phyloP scores from a whole-genome alignment of 2,888 invertebrate genomes.

The Azorinus chamasolen region DNA sequence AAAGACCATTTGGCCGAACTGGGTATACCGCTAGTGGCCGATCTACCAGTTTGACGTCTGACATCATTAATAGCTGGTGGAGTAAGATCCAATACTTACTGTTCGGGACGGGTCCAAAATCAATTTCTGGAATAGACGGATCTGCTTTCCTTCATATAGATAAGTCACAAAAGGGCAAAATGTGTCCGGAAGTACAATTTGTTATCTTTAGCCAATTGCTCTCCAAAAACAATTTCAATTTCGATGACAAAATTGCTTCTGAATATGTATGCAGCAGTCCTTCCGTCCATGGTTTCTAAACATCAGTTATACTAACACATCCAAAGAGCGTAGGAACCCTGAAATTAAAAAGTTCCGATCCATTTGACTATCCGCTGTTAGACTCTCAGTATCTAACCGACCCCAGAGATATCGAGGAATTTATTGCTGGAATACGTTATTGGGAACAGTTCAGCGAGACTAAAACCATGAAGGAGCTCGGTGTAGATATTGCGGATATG shows the following conservation, averaged over 20 bases:
- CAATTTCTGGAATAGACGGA: conserved; percentile 30
- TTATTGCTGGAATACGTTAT: conserved; percentile 42
- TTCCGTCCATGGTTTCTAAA: conserved; percentile 77
- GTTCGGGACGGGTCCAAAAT: conserved; percentile 36
- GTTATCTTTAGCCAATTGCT: conserved; percentile 28
- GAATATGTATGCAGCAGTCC: conserved; percentile 25
- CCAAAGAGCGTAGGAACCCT: conserved; percentile 93
- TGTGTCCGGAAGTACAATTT: conserved; percentile 52
- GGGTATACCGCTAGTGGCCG: conserved; percentile 79
- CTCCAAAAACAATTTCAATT: conserved; percentile 15
- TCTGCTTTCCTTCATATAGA: conserved; percentile 30
- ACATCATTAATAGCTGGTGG: conserved; percentile 23
- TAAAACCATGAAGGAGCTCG: conserved; percentile 49
- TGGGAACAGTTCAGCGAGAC: conserved; percentile 47
- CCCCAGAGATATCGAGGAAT: conserved; percentile 88
- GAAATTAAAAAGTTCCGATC: conserved; percentile 91
- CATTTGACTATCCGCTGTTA: conserved; percentile 92
- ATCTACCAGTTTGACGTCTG: conserved; percentile 70
- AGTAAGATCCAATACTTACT: conserved; percentile 33
- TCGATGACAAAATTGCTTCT: conserved; percentile 32
- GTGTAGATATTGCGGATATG: conserved; percentile 33
- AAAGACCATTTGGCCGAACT: conserved; percentile 80
- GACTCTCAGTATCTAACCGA: conserved; percentile 95
- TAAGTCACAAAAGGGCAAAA: conserved; percentile 3
- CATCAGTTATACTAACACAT: conserved; percentile 39